Evolutionary conservation across 2,113 vertebrate species (phyloP), one percentile per base, ranked within the genome.

Genomic region (Rhadina sibilatrix): DNA sequence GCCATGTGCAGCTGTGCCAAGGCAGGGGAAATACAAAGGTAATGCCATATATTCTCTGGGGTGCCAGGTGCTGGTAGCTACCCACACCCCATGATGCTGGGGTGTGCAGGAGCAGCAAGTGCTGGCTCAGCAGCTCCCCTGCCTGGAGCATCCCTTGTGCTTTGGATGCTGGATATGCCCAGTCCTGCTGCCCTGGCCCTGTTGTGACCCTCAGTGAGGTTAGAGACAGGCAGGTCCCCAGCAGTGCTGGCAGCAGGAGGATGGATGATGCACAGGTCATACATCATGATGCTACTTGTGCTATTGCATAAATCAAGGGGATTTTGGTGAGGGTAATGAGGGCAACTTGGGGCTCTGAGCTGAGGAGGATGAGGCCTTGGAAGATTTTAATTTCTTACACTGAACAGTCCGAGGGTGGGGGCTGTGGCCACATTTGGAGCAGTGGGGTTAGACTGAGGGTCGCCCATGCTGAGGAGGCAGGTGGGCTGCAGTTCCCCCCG

Each of bases 191-290:
- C 30, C 33, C 35, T 5, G 2, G 75, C 50, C 35, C 75, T 7
- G 0, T 19, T 0, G 0, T 83, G n/a, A 35, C 66, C n/a, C 2
- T 0, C 65, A 38, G 44, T 0, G 0, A 50, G 33, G 35, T 56
- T 72, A 2, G 5, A 72, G 47, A 20, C 8, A 7, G 54, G 54
- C 72, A 61, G 74, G 25, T 27, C 20, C 30, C 47, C 82, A 71
- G 65, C 77, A 54, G 79, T 1, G 1, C 27, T 91, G 10, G 33
- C 81, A 66, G 66, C 3, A 1, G 28, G 42, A 80, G 76, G 15
- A 42, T 0, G 8, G n/a, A 12, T 56, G 75, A 35, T 4, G 0
- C 2, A 3, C 12, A 42, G 60, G 44, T 8, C 66, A 38, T 38
- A 21, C 9, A 2, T 9, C 44, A 24, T 0, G 4, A 65, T 69